Conservation (phyloP, 2,797 vertebrate species). For the Geotrypetes seraphini region DNA sequence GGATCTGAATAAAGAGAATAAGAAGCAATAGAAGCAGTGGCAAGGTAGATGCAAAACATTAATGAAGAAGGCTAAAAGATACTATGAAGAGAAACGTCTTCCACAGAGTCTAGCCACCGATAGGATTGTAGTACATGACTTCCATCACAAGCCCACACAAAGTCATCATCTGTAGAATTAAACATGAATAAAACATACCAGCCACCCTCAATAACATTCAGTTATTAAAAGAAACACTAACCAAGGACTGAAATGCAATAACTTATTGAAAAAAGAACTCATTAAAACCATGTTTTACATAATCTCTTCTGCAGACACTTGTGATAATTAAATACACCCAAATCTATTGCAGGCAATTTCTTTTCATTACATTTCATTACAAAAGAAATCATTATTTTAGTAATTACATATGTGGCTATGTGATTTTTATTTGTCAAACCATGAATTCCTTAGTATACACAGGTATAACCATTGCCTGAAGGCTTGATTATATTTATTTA, state of each 20-base stretch:
- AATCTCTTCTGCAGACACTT: slow-evolving; percentile 14
- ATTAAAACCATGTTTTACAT: slow-evolving; percentile 21
- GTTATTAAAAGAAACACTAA: too few relatives aligned
- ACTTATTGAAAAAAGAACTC: slow-evolving; percentile 36
- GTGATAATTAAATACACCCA: slow-evolving; percentile 42
- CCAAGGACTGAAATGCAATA: too few relatives aligned
- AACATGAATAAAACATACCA: too few relatives aligned
- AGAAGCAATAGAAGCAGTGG: too few relatives aligned
- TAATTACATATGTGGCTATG: slow-evolving; percentile 27
- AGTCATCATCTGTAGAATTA: slow-evolving; percentile 14
- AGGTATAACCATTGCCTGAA: slow-evolving; percentile 13
- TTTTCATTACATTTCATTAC: slow-evolving; percentile 30
- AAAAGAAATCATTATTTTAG: slow-evolving; percentile 38
- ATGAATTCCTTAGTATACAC: slow-evolving; percentile 8
- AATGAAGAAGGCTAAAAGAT: too few relatives aligned
- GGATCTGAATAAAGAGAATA: too few relatives aligned
- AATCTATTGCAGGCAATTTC: slow-evolving; percentile 18
- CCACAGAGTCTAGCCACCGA: too few relatives aligned
- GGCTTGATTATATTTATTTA: slow-evolving; percentile 29
- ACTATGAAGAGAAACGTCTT: too few relatives aligned
- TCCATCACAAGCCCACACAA: slow-evolving; percentile 17
- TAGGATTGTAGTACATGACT: too few relatives aligned
- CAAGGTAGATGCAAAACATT: too few relatives aligned
- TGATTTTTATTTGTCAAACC: slow-evolving; percentile 7
- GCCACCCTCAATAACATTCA: too few relatives aligned